Evolutionary conservation across 2,888 invertebrate species (phyloP).

Genomic region (Alentia gelatinosa): DNA sequence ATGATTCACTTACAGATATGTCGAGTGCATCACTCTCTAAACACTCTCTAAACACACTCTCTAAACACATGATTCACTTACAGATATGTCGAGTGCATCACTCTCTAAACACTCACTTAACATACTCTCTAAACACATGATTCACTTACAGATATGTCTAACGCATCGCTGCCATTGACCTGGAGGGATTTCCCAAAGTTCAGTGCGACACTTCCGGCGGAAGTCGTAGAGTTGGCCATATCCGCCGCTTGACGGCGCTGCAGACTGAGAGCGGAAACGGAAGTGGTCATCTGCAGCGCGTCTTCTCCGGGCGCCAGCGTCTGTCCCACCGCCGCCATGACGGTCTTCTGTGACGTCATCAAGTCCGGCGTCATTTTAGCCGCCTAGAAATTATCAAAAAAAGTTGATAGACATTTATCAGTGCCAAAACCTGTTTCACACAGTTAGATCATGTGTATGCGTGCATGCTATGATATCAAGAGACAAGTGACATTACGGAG

Average conservation of each 20-base stretch:
- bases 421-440: too few species aligned
- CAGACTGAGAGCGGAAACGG: not conserved
- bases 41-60: too few species aligned
- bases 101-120: too few species aligned
- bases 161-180: not conserved
- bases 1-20: too few species aligned
- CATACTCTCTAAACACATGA: too few species aligned
- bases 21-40: too few species aligned
- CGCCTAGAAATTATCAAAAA: not conserved
- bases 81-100: too few species aligned
- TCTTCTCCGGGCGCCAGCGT: conserved; percentile 19
- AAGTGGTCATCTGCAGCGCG: not conserved
- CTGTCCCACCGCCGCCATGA: not conserved
- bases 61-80: too few species aligned
- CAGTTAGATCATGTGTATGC: too few species aligned
- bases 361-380: not conserved
- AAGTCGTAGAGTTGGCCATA: not conserved
- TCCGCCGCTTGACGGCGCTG: not conserved
- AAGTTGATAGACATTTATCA: not conserved
- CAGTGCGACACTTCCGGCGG: not conserved
- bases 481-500: too few species aligned
- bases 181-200: not conserved
- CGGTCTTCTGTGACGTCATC: not conserved
- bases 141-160: not conserved
- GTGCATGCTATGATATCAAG: too few species aligned